Base-by-base conservation (phyloP, 2,888 invertebrate genomes). In the Caenorhabditis sp. region DNA sequence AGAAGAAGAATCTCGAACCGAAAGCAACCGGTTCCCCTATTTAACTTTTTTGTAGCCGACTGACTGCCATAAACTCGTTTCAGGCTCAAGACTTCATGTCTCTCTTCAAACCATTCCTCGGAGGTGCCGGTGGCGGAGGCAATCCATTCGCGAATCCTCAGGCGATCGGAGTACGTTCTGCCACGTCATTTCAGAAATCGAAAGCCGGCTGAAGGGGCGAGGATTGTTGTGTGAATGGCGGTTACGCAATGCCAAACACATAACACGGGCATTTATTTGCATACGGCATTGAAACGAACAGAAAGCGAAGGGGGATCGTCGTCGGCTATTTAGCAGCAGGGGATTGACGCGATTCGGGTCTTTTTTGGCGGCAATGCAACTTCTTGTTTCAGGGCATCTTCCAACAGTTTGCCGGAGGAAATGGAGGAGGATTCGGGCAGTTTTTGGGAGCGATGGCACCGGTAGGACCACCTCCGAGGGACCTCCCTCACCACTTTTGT, bases 61-160 rank as follows among this genome's bases (percentile, higher is more conserved):
- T n/a, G n/a, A n/a, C n/a, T n/a, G n/a, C n/a, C n/a, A n/a, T n/a
- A n/a, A n/a, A n/a, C 37, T 32, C 20, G 15, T 65, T 77, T 37
- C 68, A 85, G 85, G 80, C 83, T 15, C 85, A 85, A 78, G 78
- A 85, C 59, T 85, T 85, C 68, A 56, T 85, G 41, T 82, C 85
- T 9, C 59, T 85, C 24, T 75, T 85, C 68, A 66, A 71, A 22
- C 85, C 85, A 13, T 85, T 85, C 62, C 62, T 85, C 13, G 83
- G 82, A 17, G 83, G 80, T 11, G 66, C 55, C 20, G 76, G 75
- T 8, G 75, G 75, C 8, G 75, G 75, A 13, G 63, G 75, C 6
- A 76, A 66, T 37, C 77, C 77, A 17, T 70, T 77, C 30, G 77
- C 56, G 2, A 75, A 75, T 62, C 74, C 74, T 41, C 73, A 74